Conservation (phyloP, 1,140 invertebrate genomes). For the Phortica variegata region DNA sequence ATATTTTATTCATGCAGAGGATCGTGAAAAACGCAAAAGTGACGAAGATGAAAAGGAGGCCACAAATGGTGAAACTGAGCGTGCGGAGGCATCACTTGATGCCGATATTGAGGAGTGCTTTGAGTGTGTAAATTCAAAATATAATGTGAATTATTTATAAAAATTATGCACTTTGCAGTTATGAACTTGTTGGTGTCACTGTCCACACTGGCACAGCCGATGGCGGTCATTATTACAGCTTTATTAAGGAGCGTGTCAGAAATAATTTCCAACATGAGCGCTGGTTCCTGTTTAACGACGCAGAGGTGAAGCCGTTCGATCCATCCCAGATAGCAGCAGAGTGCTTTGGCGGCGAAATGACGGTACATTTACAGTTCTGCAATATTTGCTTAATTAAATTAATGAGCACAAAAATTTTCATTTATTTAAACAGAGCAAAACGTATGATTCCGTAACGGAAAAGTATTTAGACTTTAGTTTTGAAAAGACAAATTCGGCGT, state of each 20-base stretch:
- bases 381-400: background rate
- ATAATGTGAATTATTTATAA: background rate
- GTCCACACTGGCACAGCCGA: slow-evolving; percentile 96
- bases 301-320: slow-evolving; percentile 94
- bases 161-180: slow-evolving; percentile 63
- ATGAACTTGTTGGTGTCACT: slow-evolving; percentile 92
- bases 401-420: too few relatives aligned
- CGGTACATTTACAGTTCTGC: slow-evolving; percentile 59
- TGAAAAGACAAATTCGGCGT: slow-evolving; percentile 96
- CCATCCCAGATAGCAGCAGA: slow-evolving; percentile 89
- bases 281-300: slow-evolving; percentile 95
- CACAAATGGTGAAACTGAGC: background rate
- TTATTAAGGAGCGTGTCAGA: slow-evolving; percentile 81
- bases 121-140: slow-evolving; percentile 60
- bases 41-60: slow-evolving; percentile 32
- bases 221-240: slow-evolving; percentile 96
- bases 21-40: slow-evolving; percentile 19
- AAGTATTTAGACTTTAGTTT: slow-evolving; percentile 97
- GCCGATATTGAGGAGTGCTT: slow-evolving; percentile 47
- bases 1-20: slow-evolving; percentile 7
- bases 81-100: slow-evolving; percentile 34
- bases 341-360: slow-evolving; percentile 97
- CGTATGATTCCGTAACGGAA: slow-evolving; percentile 92
- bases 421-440: slow-evolving; percentile 75
- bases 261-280: slow-evolving; percentile 65